phyloP scores from a whole-genome alignment of 2,888 invertebrate species.

The Acrocera orbiculus region DNA sequence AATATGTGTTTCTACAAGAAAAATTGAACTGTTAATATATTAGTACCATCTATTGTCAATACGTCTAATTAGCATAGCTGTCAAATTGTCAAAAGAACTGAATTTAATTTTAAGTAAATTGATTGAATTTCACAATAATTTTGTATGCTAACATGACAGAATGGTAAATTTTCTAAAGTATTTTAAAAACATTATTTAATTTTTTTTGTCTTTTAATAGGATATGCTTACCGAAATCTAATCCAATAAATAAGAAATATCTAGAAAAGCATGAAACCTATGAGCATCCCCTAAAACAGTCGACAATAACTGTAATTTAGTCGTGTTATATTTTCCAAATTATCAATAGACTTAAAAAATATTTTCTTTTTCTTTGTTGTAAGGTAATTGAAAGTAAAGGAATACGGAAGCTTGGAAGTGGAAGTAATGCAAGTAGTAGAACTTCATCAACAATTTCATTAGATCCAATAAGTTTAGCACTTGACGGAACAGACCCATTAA shows the following conservation, averaged over 20 bases:
- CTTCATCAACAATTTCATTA: conserved; percentile 34
- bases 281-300: conserved; percentile 43
- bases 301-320: conserved; percentile 29
- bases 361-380: conserved; percentile 7
- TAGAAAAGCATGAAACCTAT: conserved; percentile 20
- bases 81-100: no score
- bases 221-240: conserved; percentile 22
- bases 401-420: conserved; percentile 33
- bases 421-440: conserved; percentile 34
- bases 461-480: conserved; percentile 40
- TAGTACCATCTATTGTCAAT: no score
- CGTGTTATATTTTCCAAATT: conserved; percentile 3
- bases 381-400: conserved; percentile 38
- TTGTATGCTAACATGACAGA: no score
- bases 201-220: conserved; percentile 14
- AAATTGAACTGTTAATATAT: no score
- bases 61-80: no score
- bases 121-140: no score
- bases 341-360: no score
- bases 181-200: background rate
- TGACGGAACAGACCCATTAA: conserved; percentile 57
- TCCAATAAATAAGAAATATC: conserved; percentile 18
- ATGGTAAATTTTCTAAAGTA: conserved; percentile 10
- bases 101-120: no score
- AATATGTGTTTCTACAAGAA: no score